Conservation (phyloP, 2,113 vertebrate genomes). For the Anoplopoma fimbria region DNA sequence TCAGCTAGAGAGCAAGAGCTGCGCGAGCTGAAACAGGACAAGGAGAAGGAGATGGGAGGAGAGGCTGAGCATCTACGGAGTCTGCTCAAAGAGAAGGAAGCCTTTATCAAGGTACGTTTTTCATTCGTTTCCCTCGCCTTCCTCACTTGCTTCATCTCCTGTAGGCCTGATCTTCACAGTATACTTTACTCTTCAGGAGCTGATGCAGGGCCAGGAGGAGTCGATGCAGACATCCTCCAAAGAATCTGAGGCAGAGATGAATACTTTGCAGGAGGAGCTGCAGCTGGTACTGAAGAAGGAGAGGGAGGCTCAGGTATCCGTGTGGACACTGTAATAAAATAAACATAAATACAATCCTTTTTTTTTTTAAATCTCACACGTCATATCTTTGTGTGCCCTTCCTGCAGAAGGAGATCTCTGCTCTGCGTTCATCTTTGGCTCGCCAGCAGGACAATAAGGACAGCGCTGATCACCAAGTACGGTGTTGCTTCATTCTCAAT, state of each 20-base stretch:
- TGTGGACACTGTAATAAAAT: neutral
- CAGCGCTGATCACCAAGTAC: slow-evolving; percentile 85
- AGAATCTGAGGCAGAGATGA: slow-evolving; percentile 64
- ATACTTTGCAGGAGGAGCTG: slow-evolving; percentile 89
- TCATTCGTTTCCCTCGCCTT: neutral
- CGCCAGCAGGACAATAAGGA: slow-evolving; percentile 85
- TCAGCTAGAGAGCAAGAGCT: slow-evolving; percentile 78
- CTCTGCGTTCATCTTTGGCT: slow-evolving; percentile 85
- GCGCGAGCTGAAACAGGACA: slow-evolving; percentile 70
- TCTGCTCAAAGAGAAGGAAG: slow-evolving; percentile 84
- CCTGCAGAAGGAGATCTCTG: slow-evolving; percentile 87
- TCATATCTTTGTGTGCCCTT: neutral
- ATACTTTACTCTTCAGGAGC: slow-evolving; percentile 68
- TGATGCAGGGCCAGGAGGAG: slow-evolving; percentile 79
- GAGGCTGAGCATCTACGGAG: slow-evolving; percentile 70
- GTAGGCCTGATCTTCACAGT: neutral
- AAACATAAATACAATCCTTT: neutral
- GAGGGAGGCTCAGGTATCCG: slow-evolving; percentile 89
- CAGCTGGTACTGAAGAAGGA: slow-evolving; percentile 90
- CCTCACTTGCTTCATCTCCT: neutral
- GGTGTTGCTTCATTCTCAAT: slow-evolving; percentile 8
- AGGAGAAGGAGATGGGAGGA: slow-evolving; percentile 63
- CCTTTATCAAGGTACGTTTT: slow-evolving; percentile 83
- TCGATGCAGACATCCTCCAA: slow-evolving; percentile 60
- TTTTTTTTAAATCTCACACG: neutral